Evolutionary conservation across 2,797 vertebrate genomes (phyloP), one percentile per base, ranked within the genome.

Genomic region (Lutjanus campechanus): DNA sequence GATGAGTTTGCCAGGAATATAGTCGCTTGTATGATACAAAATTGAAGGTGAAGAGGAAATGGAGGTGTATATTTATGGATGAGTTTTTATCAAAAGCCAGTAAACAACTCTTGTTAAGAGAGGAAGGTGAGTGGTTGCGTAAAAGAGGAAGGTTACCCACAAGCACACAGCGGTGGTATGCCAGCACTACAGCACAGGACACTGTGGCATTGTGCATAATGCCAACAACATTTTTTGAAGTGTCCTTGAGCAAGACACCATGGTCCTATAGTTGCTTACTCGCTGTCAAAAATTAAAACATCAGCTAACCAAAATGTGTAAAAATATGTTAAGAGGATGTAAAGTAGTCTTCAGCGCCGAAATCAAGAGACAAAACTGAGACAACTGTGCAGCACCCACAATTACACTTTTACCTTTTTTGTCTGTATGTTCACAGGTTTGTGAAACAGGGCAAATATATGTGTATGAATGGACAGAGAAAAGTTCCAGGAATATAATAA

Each of bases 41-140:
- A 82, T 76, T 89, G 78, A 82, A 81, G 83, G 82, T 82, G 75
- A 89, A 75, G 77, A 85, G 59, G 79, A 80, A 80, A 85, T 84
- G 72, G 64, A 80, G 77, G 56, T 81, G 61, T 66, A 20, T 79
- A 70, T 82, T 82, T 81, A 79, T 82, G 46, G 70, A 74, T 56
- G 55, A 73, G 63, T 40, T 61, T 76, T 82, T 76, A 77, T 84
- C 63, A 80, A 78, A 79, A 63, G 68, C 64, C 36, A 74, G 64
- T 80, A 85, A 88, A 84, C 70, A 85, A 64, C 68, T 69, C 76
- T 58, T 77, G 66, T 81, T 54, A 84, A 59, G 43, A 70, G 67
- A 71, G 67, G 61, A 51, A 70, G 63, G 65, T 67, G 73, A 85
- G 69, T 68, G 67, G 77, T 62, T 72, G 40, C 65, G 49, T 70